phyloP scores from a whole-genome alignment of 2,888 invertebrate genomes.

The Campoletis raptor region DNA sequence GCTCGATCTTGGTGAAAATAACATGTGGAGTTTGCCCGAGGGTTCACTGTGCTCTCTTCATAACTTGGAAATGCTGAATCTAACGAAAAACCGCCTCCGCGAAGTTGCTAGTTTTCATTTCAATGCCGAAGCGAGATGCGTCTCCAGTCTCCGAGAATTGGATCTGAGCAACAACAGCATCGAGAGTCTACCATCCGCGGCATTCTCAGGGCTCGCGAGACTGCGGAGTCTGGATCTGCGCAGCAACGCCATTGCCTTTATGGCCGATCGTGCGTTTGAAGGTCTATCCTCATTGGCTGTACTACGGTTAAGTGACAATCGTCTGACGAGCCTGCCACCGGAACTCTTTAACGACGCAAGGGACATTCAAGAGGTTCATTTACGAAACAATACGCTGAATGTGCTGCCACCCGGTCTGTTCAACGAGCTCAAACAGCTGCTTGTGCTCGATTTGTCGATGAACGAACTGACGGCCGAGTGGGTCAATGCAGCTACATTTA shows the following conservation, averaged over 20 bases:
- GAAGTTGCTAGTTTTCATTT: slow-evolving; percentile 91
- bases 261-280: slow-evolving; percentile 92
- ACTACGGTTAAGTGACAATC: slow-evolving; percentile 92
- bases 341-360: slow-evolving; percentile 92
- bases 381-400: slow-evolving; percentile 93
- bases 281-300: slow-evolving; percentile 90
- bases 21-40: slow-evolving; percentile 92
- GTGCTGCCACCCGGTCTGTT: slow-evolving; percentile 93
- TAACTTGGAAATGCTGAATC: slow-evolving; percentile 91
- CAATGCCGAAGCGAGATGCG: slow-evolving; percentile 89
- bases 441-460: slow-evolving; percentile 91
- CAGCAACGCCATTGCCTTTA: slow-evolving; percentile 91
- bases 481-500: slow-evolving; percentile 93
- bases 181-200: slow-evolving; percentile 90
- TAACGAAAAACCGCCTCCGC: slow-evolving; percentile 92
- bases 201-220: slow-evolving; percentile 90
- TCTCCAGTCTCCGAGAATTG: slow-evolving; percentile 89
- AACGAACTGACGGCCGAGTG: slow-evolving; percentile 93
- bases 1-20: slow-evolving; percentile 92
- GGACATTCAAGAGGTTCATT: slow-evolving; percentile 92
- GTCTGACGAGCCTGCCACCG: slow-evolving; percentile 92
- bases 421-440: slow-evolving; percentile 90
- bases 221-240: slow-evolving; percentile 91
- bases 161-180: slow-evolving; percentile 93
- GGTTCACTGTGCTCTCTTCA: slow-evolving; percentile 91